Base-by-base conservation (phyloP, 92 coral and sea anemone genomes). In the Umimayanthus chanpuru region DNA sequence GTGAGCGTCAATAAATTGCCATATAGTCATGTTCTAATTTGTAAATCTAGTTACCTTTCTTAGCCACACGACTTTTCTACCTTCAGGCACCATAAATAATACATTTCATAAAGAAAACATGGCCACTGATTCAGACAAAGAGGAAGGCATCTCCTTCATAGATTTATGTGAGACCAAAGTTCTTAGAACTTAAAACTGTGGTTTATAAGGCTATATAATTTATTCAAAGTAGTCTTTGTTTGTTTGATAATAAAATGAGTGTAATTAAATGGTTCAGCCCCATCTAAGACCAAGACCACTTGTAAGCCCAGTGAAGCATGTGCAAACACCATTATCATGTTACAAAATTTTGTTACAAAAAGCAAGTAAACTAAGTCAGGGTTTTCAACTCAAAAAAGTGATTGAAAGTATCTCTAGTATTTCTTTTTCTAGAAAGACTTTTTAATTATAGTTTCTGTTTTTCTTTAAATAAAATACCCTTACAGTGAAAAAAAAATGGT, bases 1-100 rank as follows among this genome's bases (percentile, higher is more conserved):
- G 99, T 95, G n/a, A 85, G 95, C 72, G 25, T 36, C 15, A 83
- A 83, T 83, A 3, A 25, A 44, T 14, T 32, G 30, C 30, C 50
- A 30, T 16, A 16, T 29, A 77, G 6, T 7, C 58, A 12, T 41
- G 23, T 66, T 26, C 68, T 32, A n/a, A 8, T 29, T 41, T 82
- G 26, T 39, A 15, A 70, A 41, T n/a, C 38, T 26, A 8, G 64
- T 12, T 21, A 32, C 43, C 9, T 32, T 83, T 83, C 44, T 44
- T n/a, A 14, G 41, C 43, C 61, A 70, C 87, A 70, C 28, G 76
- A 47, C 21, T 83, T 40, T 67, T 83, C 28, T 41, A 16, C 43
- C 65, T n/a, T n/a, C 29, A 16, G 15, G 53, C 50, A 67, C 71
- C 20, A 83, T 83, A 29, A 83, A 83, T 83, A 68, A 83, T 83